Evolutionary conservation across 2,888 invertebrate species (phyloP), one percentile per base, ranked within the genome.

Genomic region (Achlya flavicornis): DNA sequence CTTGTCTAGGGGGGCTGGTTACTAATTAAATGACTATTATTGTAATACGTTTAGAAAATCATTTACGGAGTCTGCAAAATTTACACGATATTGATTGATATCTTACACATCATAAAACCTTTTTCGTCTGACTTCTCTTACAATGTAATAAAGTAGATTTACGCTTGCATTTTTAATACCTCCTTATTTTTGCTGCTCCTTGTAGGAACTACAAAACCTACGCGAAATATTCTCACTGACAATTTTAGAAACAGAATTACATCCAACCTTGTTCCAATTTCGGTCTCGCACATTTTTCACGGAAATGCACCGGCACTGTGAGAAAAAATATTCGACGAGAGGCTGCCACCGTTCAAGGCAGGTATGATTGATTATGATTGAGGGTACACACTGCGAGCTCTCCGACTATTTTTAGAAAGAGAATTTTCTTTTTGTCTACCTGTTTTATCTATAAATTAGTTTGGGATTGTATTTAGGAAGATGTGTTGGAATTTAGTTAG

Each of bases 331-430:
- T 70, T 53, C 53, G 19, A 53, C 53, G 19, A 53, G 19, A 53
- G 53, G 3, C 53, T 53, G 53, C 53, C 19, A 53, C 10, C 53
- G 19, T 12, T 53, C 19, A 19, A 53, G 10, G 19, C 19, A 53
- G 53, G 53, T 53, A 53, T 53, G 53, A 53, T 83, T 83, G 83
- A 83, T 83, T 79, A 82, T 83, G 83, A 83, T 79, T 72, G 75
- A 82, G 62, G 63, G 66, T 16, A 41, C 19, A 43, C 14, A 5
- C 16, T 16, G 41, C 26, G 63, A 57, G 57, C 53, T 53, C 53
- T 19, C 53, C 32, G 46, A 58, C 57, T 67, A 66, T 67, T 71
- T 69, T 65, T 59, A 59, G 26, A 57, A 26, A 41, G 57, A 53
- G 58, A 53, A 16, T 62, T n/a, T 46, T 58, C 57, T 62, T 61